Base-by-base conservation (phyloP, 1,140 invertebrate species). In the Littorina saxatilis region DNA sequence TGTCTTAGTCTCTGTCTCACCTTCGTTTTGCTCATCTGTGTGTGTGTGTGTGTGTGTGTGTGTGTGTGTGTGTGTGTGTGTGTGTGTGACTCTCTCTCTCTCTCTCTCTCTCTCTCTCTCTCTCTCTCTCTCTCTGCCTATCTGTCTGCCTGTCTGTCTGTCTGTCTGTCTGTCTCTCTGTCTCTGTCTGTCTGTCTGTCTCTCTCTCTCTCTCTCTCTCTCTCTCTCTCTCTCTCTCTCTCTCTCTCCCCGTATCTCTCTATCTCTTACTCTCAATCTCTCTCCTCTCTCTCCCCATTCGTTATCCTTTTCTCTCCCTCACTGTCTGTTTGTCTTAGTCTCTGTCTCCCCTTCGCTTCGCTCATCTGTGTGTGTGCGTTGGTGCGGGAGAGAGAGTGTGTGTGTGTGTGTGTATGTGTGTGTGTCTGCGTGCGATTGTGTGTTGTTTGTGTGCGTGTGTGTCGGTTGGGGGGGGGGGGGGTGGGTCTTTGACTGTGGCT, bases 271-370 rank as follows among this genome's bases (percentile, higher is more conserved):
- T n/a, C n/a, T n/a, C n/a, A n/a, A n/a, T n/a, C n/a, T n/a, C n/a
- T n/a, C n/a, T n/a, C n/a, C n/a, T n/a, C 37, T 37, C 70, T 43
- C 32, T 39, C 32, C 17, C 37, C 70, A 17, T 35, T 73, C 70
- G 15, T 27, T 73, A 15, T 73, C 70, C n/a, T 35, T 39, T 35
- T 73, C 70, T 73, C 37, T 73, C 70, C 37, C 70, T 73, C 27
- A 11, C 70, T 73, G 4, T 29, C 27, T 39, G 4, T 73, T 27
- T 73, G 7, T n/a, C n/a, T n/a, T n/a, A n/a, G n/a, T n/a, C n/a
- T n/a, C n/a, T n/a, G n/a, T n/a, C n/a, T n/a, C n/a, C 11, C 27
- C 9, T 27, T 39, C 27, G 5, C 70, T 73, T 27, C 37, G 9
- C 9, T 35, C 35, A 23, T 27, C 1, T 20, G 32, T 27, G 40